Percentiles rank a stretch among this genome's conserved stretches.
Conservation (phyloP, 2,888 invertebrate genomes). For the Gandaritis pyraliata region DNA sequence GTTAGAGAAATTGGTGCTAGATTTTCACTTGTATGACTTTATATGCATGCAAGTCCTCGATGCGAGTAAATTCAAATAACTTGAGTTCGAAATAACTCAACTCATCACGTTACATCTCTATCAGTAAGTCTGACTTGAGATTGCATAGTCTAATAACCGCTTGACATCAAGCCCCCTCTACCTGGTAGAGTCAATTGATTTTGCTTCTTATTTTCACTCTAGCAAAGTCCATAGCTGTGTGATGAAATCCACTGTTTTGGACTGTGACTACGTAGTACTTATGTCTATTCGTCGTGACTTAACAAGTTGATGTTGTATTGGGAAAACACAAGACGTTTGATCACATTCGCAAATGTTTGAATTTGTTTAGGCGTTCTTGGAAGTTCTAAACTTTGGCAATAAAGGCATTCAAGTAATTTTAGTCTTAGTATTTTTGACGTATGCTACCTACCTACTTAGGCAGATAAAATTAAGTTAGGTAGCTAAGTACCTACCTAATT, state of each 20-base stretch:
- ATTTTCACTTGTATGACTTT: too few species aligned
- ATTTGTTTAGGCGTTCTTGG: constrained; percentile 24
- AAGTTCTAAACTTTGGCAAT: constrained; percentile 1
- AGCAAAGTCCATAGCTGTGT: constrained; percentile 43
- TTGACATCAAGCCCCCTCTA: constrained; percentile 64
- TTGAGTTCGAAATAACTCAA: too few species aligned
- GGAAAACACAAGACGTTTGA: constrained; percentile 66
- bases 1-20: too few species aligned
- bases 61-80: too few species aligned
- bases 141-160: too few species aligned
- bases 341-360: constrained; percentile 46
- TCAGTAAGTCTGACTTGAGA: too few species aligned
- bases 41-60: too few species aligned
- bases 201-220: constrained; percentile 42
- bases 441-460: too few species aligned
- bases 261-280: constrained; percentile 43
- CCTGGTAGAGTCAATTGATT: constrained; percentile 37
- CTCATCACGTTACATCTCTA: too few species aligned
- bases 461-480: too few species aligned
- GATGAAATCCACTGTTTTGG: constrained; percentile 42
- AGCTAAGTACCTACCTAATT: too few species aligned
- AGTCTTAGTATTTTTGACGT: neutral
- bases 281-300: constrained; percentile 34
- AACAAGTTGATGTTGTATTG: constrained; percentile 62
- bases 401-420: neutral